These are phyloP conservation scores for Poeciliopsis infans DNA, from an alignment of 2,797 vertebrate genomes.

Conservation along the genomic window DNA sequence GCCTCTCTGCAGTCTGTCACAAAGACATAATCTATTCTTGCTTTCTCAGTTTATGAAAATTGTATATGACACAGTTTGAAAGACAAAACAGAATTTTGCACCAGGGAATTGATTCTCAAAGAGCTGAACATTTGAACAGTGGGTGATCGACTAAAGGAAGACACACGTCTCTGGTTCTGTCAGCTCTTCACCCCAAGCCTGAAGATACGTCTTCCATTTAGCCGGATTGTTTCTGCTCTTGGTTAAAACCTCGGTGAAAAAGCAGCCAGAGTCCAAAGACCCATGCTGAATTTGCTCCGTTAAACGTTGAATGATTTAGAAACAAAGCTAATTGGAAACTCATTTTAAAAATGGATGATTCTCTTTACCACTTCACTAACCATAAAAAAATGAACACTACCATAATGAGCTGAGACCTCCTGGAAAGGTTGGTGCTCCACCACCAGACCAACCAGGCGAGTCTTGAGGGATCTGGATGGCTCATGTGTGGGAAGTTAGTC, in stretches of 20 bases:
- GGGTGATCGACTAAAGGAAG: neutral
- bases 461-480: neutral
- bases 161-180: neutral
- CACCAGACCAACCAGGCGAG: neutral
- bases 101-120: neutral
- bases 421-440: neutral
- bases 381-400: neutral
- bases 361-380: neutral
- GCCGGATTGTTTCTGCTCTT: neutral
- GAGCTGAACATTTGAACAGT: neutral
- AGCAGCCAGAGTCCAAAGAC: neutral
- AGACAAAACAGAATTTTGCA: neutral
- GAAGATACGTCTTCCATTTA: neutral
- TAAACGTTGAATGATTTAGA: neutral
- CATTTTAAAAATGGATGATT: neutral
- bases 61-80: neutral
- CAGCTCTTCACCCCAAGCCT: neutral
- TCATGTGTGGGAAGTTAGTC: neutral
- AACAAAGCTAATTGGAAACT: neutral
- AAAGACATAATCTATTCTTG: neutral
- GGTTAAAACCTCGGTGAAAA: neutral
- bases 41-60: neutral
- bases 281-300: neutral
- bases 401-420: neutral
- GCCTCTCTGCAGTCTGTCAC: neutral